A percentile compares a stretch with the other conserved stretches of the same genome.
Conservation (phyloP, 2,797 vertebrate genomes). For the Pangasius sanitwongsei region DNA sequence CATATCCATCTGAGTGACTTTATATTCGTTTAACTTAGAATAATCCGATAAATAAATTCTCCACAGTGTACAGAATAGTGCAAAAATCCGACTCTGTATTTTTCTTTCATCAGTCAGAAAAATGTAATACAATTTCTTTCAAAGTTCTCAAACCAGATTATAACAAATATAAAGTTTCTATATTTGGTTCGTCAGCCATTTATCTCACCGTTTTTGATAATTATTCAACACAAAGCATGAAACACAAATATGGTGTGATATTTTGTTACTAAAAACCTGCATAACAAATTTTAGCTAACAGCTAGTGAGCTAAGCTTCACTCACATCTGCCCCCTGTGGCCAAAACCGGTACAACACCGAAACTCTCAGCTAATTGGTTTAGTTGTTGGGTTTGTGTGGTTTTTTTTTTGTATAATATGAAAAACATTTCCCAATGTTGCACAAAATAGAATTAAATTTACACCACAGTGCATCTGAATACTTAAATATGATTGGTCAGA, state of each 20-base stretch:
- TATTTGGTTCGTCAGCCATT: background rate
- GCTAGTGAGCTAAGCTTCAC: background rate
- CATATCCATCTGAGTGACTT: background rate
- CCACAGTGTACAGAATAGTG: background rate
- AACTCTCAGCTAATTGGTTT: background rate
- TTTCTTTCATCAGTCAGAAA: background rate
- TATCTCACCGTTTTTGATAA: background rate
- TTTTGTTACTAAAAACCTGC: background rate
- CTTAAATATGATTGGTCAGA: background rate
- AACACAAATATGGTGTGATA: background rate
- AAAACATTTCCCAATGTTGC: background rate
- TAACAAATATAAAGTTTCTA: background rate
- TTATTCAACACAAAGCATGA: background rate
- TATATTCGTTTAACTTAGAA: background rate
- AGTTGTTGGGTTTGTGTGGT: background rate
- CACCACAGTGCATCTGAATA: background rate
- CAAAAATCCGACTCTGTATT: background rate
- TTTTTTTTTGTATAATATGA: background rate
- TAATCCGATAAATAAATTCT: background rate
- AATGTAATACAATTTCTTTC: background rate
- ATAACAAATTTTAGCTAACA: background rate
- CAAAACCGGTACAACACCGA: background rate
- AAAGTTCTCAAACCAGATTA: background rate
- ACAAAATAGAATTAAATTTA: background rate
- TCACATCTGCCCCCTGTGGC: slow-evolving; percentile 1